Base-by-base conservation (phyloP, 1,140 invertebrate genomes). In the Aphidius ervi region DNA sequence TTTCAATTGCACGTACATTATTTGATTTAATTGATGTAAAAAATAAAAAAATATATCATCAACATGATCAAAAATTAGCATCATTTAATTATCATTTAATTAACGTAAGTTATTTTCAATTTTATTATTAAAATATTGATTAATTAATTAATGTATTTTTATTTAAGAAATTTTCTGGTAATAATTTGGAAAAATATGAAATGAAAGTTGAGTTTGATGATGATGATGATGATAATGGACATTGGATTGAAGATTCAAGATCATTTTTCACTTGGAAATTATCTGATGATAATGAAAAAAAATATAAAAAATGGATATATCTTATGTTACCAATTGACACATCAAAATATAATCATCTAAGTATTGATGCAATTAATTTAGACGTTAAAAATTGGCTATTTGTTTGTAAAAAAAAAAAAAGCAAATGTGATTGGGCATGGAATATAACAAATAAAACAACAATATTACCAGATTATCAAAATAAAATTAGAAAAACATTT, bases 1-100 rank as follows among this genome's bases (percentile, higher is more conserved):
- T 95, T 68, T 84, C 86, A 0, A 83, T 94, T 47, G 87, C 89
- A 39, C 81, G 91, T 69, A 87, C 89, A 52, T 77, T 97, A 4
- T 97, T 95, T 80, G 90, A 93, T 72, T 86, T 88, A 47, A 83
- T 94, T 2, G 86, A 92, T 70, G 59, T 56, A 40, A 58, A 62
- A 4, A 65, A 69, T 63, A 52, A 73, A 47, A 59, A 59, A 70
- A 77, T 84, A 52, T 65, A 61, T 9, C 56, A 68, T 0, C 68
- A 75, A 47, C 42, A 65, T 52, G 48, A 65, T 3, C 56, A 65
- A 6, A 77, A 68, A 65, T 63, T 77, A 16, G 31, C 68, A 37
- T 77, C 82, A 37, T 80, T 87, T 56, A 74, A 74, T 37, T 86
- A 87, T 70, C 85, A 87, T 68, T 79, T 87, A 43, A 55, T 77